Base-by-base conservation (phyloP, 2,797 vertebrate genomes). In the Amniataba percoides region DNA sequence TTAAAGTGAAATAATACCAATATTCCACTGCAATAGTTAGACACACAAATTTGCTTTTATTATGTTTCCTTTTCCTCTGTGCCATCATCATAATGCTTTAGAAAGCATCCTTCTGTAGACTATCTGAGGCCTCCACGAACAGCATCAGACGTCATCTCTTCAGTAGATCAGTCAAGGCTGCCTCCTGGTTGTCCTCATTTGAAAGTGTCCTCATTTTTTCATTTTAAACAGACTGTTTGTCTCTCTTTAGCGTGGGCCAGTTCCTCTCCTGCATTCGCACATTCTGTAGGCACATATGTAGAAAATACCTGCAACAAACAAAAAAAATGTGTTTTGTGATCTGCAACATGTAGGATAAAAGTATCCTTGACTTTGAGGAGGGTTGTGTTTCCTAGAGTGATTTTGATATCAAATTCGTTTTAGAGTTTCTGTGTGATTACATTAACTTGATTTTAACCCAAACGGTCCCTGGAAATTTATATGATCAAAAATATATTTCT, bases 221-320 rank as follows among this genome's bases (percentile, higher is more conserved):
- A 49, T 34, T 42, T 21, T 5, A 58, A 51, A 84, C 61, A 31
- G 36, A 69, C 52, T 19, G 6, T 65, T 34, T 53, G 51, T 77
- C 49, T 76, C 46, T 52, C 36, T 90, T 79, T 93, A 97, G 86
- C 94, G 95, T 34, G 94, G 91, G 11, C 93, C 87, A 3, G 92
- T 89, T 63, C 93, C 93, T 89, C 95, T 95, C 62, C 95, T 94
- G 78, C 95, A 95, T 80, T 97, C 95, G 21, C 96, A 95, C 95
- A 96, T 96, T 86, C 96, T 95, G 88, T 96, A 97, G 77, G 96
- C 96, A 52, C 96, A 97, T 93, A 97, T 96, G 94, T 97, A 97
- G 91, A 97, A 97, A 82, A 97, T 96, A 57, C 96, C 96, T 96
- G 93, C 31, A 89, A 90, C n/a, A 67, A 49, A 86, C 21, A 78